Evolutionary conservation across 2,113 vertebrate genomes (phyloP).

Genomic region (Microtus richardsoni): DNA sequence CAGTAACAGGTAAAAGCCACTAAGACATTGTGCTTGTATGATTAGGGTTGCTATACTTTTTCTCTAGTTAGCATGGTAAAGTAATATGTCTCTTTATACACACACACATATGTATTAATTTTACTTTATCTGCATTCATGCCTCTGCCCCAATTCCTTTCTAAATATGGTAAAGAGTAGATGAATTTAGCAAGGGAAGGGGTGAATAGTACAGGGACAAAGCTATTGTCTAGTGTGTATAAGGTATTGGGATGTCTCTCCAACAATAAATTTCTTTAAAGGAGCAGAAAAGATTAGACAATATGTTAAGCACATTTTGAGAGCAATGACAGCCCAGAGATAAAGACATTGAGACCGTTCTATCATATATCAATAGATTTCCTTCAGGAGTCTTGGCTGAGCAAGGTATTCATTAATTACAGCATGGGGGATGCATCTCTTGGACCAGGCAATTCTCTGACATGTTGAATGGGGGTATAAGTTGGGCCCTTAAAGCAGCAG

Average conservation of each 20-base stretch:
- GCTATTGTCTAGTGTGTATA: background rate
- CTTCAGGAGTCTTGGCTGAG: conserved; percentile 44
- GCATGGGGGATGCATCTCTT: conserved; percentile 19
- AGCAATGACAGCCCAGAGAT: conserved; percentile 29
- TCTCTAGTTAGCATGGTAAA: background rate
- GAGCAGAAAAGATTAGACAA: background rate
- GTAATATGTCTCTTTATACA: background rate
- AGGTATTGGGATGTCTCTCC: background rate
- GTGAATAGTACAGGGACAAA: background rate
- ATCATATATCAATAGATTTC: conserved; percentile 62
- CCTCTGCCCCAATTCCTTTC: background rate
- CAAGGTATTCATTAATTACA: conserved; percentile 69
- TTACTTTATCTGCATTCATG: background rate
- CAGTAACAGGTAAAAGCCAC: background rate
- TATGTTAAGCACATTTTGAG: conserved; percentile 35
- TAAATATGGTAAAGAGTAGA: background rate
- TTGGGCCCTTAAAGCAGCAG: conserved; percentile 19
- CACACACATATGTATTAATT: background rate
- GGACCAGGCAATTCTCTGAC: conserved; percentile 44
- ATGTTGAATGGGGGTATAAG: conserved; percentile 23
- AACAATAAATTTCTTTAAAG: background rate
- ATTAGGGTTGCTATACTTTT: background rate
- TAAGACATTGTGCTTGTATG: background rate
- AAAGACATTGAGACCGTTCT: background rate
- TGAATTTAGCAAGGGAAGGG: background rate